These are phyloP conservation scores for Dryocosmus kuriphilus DNA, from an alignment of 2,888 invertebrate genomes.

Conservation along the genomic window DNA sequence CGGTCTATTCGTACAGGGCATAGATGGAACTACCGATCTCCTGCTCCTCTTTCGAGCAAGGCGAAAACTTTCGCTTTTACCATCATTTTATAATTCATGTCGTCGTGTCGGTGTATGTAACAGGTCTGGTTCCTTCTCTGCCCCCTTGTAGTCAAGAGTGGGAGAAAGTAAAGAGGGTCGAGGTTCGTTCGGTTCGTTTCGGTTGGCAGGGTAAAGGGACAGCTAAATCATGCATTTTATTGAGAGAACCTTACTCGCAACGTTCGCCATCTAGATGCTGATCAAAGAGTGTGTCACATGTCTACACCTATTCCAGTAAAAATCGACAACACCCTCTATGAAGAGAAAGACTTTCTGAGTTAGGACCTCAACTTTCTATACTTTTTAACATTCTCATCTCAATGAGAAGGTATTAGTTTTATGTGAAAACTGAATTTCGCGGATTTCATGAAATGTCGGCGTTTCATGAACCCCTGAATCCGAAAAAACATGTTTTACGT, in stretches of 20 bases:
- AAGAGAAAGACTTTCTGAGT: background rate
- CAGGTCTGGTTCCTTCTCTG: slow-evolving; percentile 57
- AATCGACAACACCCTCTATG: background rate
- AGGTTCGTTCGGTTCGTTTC: slow-evolving; percentile 59
- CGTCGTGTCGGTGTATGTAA: slow-evolving; percentile 66
- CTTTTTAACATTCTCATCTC: too few species aligned
- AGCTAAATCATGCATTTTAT: slow-evolving; percentile 76
- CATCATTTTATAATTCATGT: slow-evolving; percentile 77
- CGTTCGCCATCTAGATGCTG: slow-evolving; percentile 45
- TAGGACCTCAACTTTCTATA: background rate
- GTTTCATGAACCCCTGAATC: too few species aligned
- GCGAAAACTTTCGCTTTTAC: slow-evolving; percentile 77
- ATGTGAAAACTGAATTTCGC: too few species aligned
- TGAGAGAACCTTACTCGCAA: slow-evolving; percentile 58
- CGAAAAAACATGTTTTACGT: too few species aligned
- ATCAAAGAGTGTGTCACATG: slow-evolving; percentile 27
- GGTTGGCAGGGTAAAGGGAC: slow-evolving; percentile 60
- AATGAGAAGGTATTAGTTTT: too few species aligned
- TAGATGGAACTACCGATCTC: slow-evolving; percentile 51
- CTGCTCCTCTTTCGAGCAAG: slow-evolving; percentile 55
- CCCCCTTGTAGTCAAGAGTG: slow-evolving; percentile 57
- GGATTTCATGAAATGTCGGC: too few species aligned
- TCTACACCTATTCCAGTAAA: slow-evolving; percentile 13
- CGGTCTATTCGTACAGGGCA: slow-evolving; percentile 50
- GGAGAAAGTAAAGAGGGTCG: slow-evolving; percentile 69